Conservation (phyloP, 2,888 invertebrate species). For the Emmelina monodactyla region DNA sequence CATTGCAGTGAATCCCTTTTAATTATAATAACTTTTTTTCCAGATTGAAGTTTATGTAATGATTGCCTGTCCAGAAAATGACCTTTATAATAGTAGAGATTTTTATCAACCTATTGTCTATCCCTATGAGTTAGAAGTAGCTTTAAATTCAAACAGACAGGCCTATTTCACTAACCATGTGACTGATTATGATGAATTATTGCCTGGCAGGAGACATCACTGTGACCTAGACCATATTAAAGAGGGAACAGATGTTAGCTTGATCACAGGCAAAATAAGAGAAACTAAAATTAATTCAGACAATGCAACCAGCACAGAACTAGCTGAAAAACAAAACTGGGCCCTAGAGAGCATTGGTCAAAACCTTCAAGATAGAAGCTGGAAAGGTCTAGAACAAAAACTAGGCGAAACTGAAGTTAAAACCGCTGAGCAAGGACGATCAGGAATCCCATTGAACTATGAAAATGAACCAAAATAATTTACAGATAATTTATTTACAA, state of each 20-base stretch:
- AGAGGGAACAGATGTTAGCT: slow-evolving; percentile 71
- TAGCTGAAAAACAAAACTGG: slow-evolving; percentile 57
- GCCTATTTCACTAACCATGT: slow-evolving; percentile 69
- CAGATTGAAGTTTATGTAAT: slow-evolving; percentile 92
- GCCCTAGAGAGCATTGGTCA: slow-evolving; percentile 67
- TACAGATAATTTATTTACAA: slow-evolving; percentile 21
- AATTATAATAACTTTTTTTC: slow-evolving; percentile 15
- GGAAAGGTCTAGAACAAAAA: slow-evolving; percentile 87
- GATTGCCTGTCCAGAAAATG: slow-evolving; percentile 91
- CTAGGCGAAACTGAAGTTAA: slow-evolving; percentile 77
- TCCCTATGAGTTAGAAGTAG: slow-evolving; percentile 90
- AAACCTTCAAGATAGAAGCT: slow-evolving; percentile 73
- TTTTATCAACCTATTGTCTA: slow-evolving; percentile 91
- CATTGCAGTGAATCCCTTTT: background rate
- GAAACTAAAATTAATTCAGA: slow-evolving; percentile 39
- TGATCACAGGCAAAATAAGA: slow-evolving; percentile 77
- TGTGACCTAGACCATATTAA: slow-evolving; percentile 44
- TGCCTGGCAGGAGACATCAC: slow-evolving; percentile 69
- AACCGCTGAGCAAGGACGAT: slow-evolving; percentile 73
- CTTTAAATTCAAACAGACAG: slow-evolving; percentile 69
- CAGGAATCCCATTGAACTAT: slow-evolving; percentile 79
- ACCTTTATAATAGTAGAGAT: slow-evolving; percentile 82
- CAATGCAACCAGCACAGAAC: slow-evolving; percentile 34
- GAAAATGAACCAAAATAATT: slow-evolving; percentile 61
- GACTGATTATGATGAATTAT: slow-evolving; percentile 77